Base-by-base conservation (phyloP, 2,797 vertebrate species). In the Clarias laeviceps region DNA sequence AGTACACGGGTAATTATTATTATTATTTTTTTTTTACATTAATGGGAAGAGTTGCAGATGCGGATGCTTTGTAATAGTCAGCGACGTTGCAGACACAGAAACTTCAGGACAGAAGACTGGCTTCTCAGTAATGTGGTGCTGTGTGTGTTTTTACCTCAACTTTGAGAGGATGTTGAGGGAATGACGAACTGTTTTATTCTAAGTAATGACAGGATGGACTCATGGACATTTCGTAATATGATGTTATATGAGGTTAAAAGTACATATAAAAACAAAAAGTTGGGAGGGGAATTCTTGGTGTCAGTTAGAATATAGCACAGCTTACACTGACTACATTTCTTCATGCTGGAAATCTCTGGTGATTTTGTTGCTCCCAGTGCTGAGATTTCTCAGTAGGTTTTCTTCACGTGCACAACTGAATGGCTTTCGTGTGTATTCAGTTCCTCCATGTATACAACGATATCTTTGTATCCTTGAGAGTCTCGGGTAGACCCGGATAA, bases 381-480 rank as follows among this genome's bases (percentile, higher is more conserved):
- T 77, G 54, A 77, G 56, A 32, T 77, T 77, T 18, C 27, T 76
- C 40, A 17, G 40, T 73, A 54, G 70, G 20, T 37, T 70, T 40
- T 50, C 40, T 73, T 73, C 45, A n/a, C 24, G 45, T n/a, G 27
- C 70, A 1, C 3, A 57, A 11, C 54, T 14, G 45, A 74, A 54
- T 50, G 20, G 9, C 6, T 17, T 34, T 1, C 11, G 64, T 17
- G 64, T 29, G 27, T 29, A 27, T 65, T 45, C 45, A 45, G 45
- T 45, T 45, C 9, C 45, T n/a, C 14, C 34, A 62, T 62, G 37
- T 17, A 62, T 79, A 61, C 61, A 79, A 40, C 22, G n/a, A 79
- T 62, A 40, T 40, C 59, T 17, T 12, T 79, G 32, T 40, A 40
- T 2, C 34, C 57, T 40, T n/a, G 22, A 62, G 57, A 79, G 22